Conservation (phyloP, 2,113 vertebrate species). For the Columba janthina region DNA sequence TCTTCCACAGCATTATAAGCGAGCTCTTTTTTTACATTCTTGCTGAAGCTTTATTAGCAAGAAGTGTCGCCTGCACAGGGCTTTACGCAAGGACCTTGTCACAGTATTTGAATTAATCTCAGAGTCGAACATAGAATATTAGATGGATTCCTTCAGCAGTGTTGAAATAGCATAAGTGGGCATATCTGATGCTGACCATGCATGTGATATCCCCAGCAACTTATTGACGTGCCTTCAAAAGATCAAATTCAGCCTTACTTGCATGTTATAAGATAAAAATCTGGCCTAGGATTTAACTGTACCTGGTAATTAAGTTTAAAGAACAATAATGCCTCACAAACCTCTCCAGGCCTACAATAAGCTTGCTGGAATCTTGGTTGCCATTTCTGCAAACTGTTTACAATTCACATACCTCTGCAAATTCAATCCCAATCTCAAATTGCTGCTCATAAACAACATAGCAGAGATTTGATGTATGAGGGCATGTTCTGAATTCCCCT, state of each 20-base stretch:
- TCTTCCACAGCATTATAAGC: background rate
- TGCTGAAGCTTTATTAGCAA: background rate
- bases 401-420: slow-evolving; percentile 58
- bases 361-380: slow-evolving; percentile 51
- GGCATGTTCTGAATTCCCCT: slow-evolving; percentile 45
- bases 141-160: slow-evolving; percentile 30
- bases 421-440: slow-evolving; percentile 64
- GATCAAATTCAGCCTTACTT: slow-evolving; percentile 64
- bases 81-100: background rate
- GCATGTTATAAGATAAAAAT: slow-evolving; percentile 64
- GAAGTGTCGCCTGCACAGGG: background rate
- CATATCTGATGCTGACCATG: slow-evolving; percentile 59
- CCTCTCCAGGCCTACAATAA: slow-evolving; percentile 11
- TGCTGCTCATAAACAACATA: slow-evolving; percentile 68
- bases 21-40: background rate
- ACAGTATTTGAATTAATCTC: background rate
- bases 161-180: slow-evolving; percentile 48
- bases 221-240: slow-evolving; percentile 58
- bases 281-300: slow-evolving; percentile 67
- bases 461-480: slow-evolving; percentile 37
- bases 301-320: slow-evolving; percentile 64
- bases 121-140: background rate
- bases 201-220: slow-evolving; percentile 52
- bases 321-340: slow-evolving; percentile 62
- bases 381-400: slow-evolving; percentile 71